Conservation (phyloP, 2,797 vertebrate species). For the Centroberyx gerrardi region DNA sequence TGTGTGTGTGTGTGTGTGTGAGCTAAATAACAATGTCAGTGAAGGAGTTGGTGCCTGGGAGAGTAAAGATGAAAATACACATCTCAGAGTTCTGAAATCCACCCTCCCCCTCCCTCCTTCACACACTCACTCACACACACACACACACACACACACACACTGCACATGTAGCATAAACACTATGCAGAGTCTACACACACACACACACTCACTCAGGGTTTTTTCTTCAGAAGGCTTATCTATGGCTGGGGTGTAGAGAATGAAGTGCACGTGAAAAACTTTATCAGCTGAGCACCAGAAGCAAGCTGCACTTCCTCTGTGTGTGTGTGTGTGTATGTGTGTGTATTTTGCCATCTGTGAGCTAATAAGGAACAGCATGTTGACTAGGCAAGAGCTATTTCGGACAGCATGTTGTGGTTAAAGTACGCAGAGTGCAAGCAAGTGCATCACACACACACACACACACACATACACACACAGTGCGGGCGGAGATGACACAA, state of each 20-base stretch:
- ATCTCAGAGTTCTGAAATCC: constrained; percentile 11
- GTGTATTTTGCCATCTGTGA: constrained; percentile 69
- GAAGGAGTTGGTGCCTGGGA: constrained; percentile 28
- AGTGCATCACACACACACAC: constrained; percentile 20
- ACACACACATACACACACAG: constrained; percentile 15
- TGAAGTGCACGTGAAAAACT: constrained; percentile 65
- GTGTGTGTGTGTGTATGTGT: constrained; percentile 15
- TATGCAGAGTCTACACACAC: constrained; percentile 5
- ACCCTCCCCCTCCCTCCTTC: constrained; percentile 6
- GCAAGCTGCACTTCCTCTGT: constrained; percentile 30
- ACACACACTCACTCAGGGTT: not conserved
- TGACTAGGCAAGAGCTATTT: constrained; percentile 64
- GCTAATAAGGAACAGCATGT: constrained; percentile 72
- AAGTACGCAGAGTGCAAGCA: constrained; percentile 34
- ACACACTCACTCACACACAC: constrained; percentile 31
- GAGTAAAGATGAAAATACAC: constrained; percentile 52
- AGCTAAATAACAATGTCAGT: constrained; percentile 16
- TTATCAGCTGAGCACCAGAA: constrained; percentile 76
- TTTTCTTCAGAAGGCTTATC: constrained; percentile 47
- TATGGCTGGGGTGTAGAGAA: constrained; percentile 51
- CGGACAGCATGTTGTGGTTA: constrained; percentile 53
- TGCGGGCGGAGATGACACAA: constrained; percentile 19
- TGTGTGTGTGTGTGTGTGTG: constrained; percentile 10
- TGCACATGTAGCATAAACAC: constrained; percentile 28
- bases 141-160: constrained; percentile 9